A percentile compares a stretch with the other conserved stretches of the same genome.
Conservation (phyloP, 2,113 vertebrate species). For the Laterallus jamaicensis region DNA sequence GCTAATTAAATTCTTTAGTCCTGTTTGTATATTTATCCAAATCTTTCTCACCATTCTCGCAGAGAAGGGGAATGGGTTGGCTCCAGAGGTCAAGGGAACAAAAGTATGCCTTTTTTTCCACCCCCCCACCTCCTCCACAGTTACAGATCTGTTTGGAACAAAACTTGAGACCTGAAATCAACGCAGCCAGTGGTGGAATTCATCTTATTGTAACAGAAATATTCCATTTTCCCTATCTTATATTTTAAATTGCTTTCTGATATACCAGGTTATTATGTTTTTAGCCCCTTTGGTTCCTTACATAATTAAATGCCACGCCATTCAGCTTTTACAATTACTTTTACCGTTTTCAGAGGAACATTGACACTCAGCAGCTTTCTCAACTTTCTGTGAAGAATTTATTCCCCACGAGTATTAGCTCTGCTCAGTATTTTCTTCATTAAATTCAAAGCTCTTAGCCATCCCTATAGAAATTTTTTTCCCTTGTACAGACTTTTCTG, state of each 20-base stretch:
- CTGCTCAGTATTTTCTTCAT: slow-evolving; percentile 15
- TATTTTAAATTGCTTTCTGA: slow-evolving; percentile 64
- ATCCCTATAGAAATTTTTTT: neutral
- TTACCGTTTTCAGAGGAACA: slow-evolving; percentile 44
- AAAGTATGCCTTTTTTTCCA: neutral
- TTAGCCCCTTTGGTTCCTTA: slow-evolving; percentile 44
- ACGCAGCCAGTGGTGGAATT: slow-evolving; percentile 34
- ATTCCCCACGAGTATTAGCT: slow-evolving; percentile 14
- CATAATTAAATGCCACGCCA: slow-evolving; percentile 43
- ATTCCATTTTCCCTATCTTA: slow-evolving; percentile 53
- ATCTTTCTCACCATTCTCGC: slow-evolving; percentile 12
- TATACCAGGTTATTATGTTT: slow-evolving; percentile 56
- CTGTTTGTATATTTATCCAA: slow-evolving; percentile 21
- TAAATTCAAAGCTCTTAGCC: slow-evolving; percentile 1
- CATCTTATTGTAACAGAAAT: slow-evolving; percentile 61
- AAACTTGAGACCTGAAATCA: slow-evolving; percentile 13
- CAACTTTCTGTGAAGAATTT: slow-evolving; percentile 28
- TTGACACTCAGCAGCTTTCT: slow-evolving; percentile 17
- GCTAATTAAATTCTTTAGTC: slow-evolving; percentile 36
- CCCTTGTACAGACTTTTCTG: neutral
- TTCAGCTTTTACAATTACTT: slow-evolving; percentile 60
- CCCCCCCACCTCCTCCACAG: neutral
- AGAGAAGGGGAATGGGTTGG: neutral
- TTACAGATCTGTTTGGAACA: slow-evolving; percentile 31
- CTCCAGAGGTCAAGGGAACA: neutral